Percentiles rank a stretch among this genome's conserved stretches.
phyloP scores from a whole-genome alignment of 2,888 invertebrate genomes.

The Hofmannophila pseudospretella region DNA sequence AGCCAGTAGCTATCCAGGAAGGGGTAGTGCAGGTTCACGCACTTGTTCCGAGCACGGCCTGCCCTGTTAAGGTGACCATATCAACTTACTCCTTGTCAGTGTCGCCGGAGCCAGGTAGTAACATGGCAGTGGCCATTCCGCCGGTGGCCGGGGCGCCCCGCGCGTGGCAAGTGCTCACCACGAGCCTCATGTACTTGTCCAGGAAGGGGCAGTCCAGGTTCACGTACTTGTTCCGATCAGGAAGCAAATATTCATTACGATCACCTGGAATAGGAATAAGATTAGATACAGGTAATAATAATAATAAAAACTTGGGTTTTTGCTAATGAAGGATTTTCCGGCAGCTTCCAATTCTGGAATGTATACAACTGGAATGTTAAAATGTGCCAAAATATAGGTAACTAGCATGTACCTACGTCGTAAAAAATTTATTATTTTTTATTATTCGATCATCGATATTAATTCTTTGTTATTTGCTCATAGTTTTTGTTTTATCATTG shows the following conservation, averaged over 20 bases:
- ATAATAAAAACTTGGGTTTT: no score
- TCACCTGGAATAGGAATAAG: conserved; percentile 69
- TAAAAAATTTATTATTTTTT: no score
- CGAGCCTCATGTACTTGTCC: conserved; percentile 78
- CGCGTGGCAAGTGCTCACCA: conserved; percentile 77
- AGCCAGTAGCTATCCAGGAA: conserved; percentile 81
- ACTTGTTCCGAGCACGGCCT: conserved; percentile 84
- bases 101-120: conserved; percentile 55
- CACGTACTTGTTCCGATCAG: conserved; percentile 83
- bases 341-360: no score
- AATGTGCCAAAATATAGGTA: no score
- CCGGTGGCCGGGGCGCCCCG: conserved; percentile 81
- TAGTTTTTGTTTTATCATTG: no score
- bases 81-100: conserved; percentile 47
- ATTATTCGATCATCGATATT: no score
- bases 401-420: no score
- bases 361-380: no score
- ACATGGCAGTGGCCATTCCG: conserved; percentile 82
- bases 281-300: no score
- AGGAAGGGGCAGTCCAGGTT: conserved; percentile 81
- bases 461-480: no score
- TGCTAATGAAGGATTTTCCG: no score
- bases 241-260: conserved; percentile 78
- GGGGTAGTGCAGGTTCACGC: conserved; percentile 80
- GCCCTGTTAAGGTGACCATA: no score